Base-by-base conservation (phyloP, 2,888 invertebrate genomes). In the Tipula lateralis region DNA sequence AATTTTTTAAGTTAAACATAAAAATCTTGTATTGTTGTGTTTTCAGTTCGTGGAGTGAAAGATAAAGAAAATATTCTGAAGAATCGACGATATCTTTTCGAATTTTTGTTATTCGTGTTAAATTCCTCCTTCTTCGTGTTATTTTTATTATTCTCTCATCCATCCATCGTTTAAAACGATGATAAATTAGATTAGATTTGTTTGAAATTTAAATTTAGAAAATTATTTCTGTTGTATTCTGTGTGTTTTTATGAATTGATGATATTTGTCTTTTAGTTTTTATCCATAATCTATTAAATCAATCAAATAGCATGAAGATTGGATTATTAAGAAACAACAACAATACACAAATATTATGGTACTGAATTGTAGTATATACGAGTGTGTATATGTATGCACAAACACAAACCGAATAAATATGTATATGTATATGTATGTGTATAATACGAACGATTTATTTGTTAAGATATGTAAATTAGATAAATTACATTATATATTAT, bases 151-250 rank as follows among this genome's bases (percentile, higher is more conserved):
- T 44, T 24, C 9, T n/a, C 66, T 12, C 24, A 66, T 24, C 24
- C 66, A 24, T 66, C 66, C 24, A 66, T 66, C 66, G 24, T 24
- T 66, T 19, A 66, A 66, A 66, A 66, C 24, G 66, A 66, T 66
- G 66, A 66, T 66, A 66, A 66, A 66, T 66, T 66, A 66, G 66
- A 66, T 66, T 66, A 66, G 66, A 66, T 66, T 66, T 66, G 66
- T 66, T 66, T 66, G 66, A 66, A 66, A 66, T 66, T 66, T 66
- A 66, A 66, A 66, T 66, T 66, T 66, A 24, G 66, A 66, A 66
- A 66, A 66, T 66, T 66, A 66, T 66, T 66, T 66, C 66, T 66
- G 24, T 24, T 66, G 66, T 66, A 24, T 66, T 66, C 66, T 66
- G 16, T 66, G 66, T 66, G 66, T 66, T 66, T 66, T 66, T 66